Percentiles rank a stretch among this genome's conserved stretches.
These are phyloP conservation scores for Echinarachnius parma DNA, from an alignment of 53 echinoderm and acorn worm species.

Conservation along the genomic window DNA sequence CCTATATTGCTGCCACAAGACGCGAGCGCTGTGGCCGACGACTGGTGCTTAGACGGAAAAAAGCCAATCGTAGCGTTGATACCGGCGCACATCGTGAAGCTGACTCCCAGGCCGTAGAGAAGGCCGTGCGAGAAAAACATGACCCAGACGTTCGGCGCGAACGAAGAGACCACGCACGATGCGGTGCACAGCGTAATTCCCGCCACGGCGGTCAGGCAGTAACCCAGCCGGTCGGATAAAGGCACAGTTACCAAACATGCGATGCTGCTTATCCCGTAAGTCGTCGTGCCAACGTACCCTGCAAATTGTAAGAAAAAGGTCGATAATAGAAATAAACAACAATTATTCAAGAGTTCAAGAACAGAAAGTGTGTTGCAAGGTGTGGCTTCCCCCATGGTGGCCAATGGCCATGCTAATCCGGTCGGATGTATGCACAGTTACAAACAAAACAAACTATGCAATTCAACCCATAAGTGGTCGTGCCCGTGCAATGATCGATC, in stretches of 20 bases:
- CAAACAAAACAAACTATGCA: too few relatives aligned
- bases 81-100: not conserved
- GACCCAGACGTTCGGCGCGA: not conserved
- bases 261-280: not conserved
- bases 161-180: not conserved
- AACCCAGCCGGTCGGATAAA: not conserved
- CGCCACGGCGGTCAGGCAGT: not conserved
- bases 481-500: too few relatives aligned
- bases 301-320: conserved; percentile 1
- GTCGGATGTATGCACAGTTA: too few relatives aligned
- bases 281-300: conserved; percentile 21
- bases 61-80: not conserved
- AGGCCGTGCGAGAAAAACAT: conserved; percentile 22
- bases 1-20: conserved; percentile 9
- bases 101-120: conserved; percentile 3
- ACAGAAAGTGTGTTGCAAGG: too few relatives aligned
- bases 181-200: not conserved
- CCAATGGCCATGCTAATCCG: too few relatives aligned
- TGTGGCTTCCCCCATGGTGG: too few relatives aligned
- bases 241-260: not conserved
- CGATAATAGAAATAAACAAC: too few relatives aligned
- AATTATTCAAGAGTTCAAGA: too few relatives aligned
- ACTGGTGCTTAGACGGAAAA: conserved; percentile 1
- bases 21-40: not conserved
- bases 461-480: too few relatives aligned